Evolutionary conservation across 2,113 vertebrate species (phyloP), one percentile per base, ranked within the genome.

Genomic region (Nothoprocta perdicaria): DNA sequence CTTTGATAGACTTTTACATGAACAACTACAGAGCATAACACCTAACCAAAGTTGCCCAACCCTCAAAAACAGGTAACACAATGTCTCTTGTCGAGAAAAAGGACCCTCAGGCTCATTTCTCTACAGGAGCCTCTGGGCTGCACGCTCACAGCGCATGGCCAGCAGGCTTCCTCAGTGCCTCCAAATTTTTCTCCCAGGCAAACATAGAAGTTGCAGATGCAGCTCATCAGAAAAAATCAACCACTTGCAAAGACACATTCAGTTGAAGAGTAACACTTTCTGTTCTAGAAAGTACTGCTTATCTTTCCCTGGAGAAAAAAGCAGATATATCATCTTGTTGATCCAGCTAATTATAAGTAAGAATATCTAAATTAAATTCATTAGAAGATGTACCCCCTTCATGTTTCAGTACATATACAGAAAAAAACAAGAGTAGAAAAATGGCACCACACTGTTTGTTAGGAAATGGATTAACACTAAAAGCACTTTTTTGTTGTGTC

Each of bases 281-380:
- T 66, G 16, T 3, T 8, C 6, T 2, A 0, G 0, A 23, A 78
- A 76, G 40, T 29, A 2, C 6, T 73, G 11, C 46, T 17, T n/a
- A 68, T 29, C 4, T 12, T 71, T 38, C 26, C 23, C 41, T 23
- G n/a, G 35, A 48, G n/a, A 24, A 24, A 52, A 8, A 10, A 7
- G 48, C 38, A 89, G 63, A 55, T 62, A 76, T 4, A 19, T 14
- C 50, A 18, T 10, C 26, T 78, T 78, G 19, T 29, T 78, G 43
- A 55, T 2, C 8, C 12, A 40, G 27, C 71, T 79, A 24, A n/a
- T 19, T 35, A 2, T 23, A 10, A 29, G 5, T 6, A 79, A 76
- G 29, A 76, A 45, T 60, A 53, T 22, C 3, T 5, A 60, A 60
- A 12, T 38, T 16, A 80, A 65, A 74, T 62, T 43, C 0, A 16